A percentile compares a stretch with the other conserved stretches of the same genome.
These are phyloP conservation scores for Pantherophis alleghaniensis DNA, from an alignment of 2,797 vertebrate species.

Conservation along the genomic window DNA sequence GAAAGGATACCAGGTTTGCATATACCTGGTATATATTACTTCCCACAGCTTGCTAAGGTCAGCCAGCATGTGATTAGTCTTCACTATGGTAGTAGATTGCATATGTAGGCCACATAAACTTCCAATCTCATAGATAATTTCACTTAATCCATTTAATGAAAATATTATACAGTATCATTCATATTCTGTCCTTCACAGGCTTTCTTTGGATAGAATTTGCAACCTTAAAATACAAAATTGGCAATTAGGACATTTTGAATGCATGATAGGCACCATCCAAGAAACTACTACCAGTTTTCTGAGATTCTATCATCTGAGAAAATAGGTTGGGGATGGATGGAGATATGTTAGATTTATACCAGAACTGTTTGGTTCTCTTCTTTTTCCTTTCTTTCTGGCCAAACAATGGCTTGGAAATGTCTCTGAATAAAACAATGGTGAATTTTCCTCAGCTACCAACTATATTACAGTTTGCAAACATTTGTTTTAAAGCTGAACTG, in stretches of 20 bases:
- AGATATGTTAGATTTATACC: not conserved
- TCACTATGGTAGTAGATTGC: too few species aligned
- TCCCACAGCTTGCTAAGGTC: too few species aligned
- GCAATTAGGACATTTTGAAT: not conserved
- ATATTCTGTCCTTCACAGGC: not conserved
- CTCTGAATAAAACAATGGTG: not conserved
- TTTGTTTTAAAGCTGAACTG: constrained; percentile 15
- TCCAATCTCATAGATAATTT: not conserved
- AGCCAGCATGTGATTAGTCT: not conserved
- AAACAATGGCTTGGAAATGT: not conserved
- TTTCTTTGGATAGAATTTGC: not conserved
- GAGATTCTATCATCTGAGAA: not conserved
- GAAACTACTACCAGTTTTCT: not conserved
- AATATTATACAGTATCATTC: not conserved
- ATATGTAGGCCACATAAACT: not conserved
- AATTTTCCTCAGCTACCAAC: not conserved
- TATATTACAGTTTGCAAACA: constrained; percentile 3
- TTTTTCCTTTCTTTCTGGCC: not conserved
- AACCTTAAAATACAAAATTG: not conserved
- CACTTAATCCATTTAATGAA: not conserved
- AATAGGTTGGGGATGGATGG: not conserved
- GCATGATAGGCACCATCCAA: too few species aligned
- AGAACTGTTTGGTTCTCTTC: not conserved
- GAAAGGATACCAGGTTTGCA: not conserved
- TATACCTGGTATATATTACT: too few species aligned